These are phyloP conservation scores for Hyla sarda DNA, from an alignment of 2,113 vertebrate genomes.

Conservation along the genomic window DNA sequence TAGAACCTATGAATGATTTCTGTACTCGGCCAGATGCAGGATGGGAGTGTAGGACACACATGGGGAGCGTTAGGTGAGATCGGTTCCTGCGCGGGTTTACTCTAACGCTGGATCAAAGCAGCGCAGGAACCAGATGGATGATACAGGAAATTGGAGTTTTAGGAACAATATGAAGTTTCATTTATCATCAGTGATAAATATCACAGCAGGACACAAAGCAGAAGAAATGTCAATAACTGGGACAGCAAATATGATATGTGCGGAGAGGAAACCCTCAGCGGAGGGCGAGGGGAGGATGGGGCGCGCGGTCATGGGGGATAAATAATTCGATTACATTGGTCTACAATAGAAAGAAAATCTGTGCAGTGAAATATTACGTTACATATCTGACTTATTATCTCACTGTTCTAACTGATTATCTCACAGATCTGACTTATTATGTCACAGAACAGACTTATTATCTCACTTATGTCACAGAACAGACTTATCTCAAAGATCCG, in stretches of 20 bases:
- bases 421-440: background rate
- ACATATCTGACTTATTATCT: background rate
- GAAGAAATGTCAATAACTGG: background rate
- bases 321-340: no score
- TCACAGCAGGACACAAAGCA: background rate
- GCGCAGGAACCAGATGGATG: conserved; percentile 12
- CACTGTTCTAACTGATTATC: background rate
- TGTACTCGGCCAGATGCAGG: background rate
- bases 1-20: no score
- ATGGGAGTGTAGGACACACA: background rate
- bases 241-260: no score
- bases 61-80: background rate
- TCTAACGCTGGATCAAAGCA: background rate
- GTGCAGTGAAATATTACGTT: no score
- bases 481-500: background rate
- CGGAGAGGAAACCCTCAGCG: no score
- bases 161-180: background rate
- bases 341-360: no score
- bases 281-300: no score
- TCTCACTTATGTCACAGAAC: background rate
- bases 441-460: background rate
- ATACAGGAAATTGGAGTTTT: conserved; percentile 15
- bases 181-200: background rate
- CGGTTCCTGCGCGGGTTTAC: background rate
- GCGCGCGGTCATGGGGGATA: no score